Percentiles rank a stretch among this genome's conserved stretches.
phyloP scores from a whole-genome alignment of 2,888 invertebrate species.

The Drosophila kambysellisi region DNA sequence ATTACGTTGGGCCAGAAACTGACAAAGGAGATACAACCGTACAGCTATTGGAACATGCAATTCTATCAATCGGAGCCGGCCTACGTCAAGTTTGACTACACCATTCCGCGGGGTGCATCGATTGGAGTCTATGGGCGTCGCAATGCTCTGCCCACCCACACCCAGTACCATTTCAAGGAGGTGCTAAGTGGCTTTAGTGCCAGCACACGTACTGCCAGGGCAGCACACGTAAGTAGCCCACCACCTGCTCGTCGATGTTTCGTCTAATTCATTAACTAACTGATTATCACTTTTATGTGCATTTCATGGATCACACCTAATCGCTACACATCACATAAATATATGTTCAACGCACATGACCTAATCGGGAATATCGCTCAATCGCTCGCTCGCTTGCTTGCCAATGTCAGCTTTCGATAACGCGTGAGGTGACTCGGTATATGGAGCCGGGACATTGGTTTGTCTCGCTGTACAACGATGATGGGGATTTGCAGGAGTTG shows the following conservation, averaged over 20 bases:
- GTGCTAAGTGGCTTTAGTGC: slow-evolving; percentile 96
- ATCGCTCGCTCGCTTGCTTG: slow-evolving; percentile 7
- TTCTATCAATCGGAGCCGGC: slow-evolving; percentile 97
- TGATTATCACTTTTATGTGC: slow-evolving; percentile 57
- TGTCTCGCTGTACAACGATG: slow-evolving; percentile 97
- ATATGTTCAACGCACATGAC: slow-evolving; percentile 5
- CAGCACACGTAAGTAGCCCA: slow-evolving; percentile 92
- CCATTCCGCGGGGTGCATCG: slow-evolving; percentile 95
- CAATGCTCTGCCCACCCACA: slow-evolving; percentile 97
- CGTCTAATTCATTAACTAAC: slow-evolving; percentile 51
- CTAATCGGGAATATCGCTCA: background rate
- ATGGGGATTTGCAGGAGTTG: slow-evolving; percentile 95
- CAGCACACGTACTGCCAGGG: slow-evolving; percentile 92
- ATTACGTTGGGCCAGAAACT: slow-evolving; percentile 94
- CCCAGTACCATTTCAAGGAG: slow-evolving; percentile 98
- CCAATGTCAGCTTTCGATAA: slow-evolving; percentile 88
- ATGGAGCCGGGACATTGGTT: slow-evolving; percentile 99
- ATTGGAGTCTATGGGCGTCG: slow-evolving; percentile 97
- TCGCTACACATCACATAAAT: slow-evolving; percentile 11
- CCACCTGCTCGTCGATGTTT: slow-evolving; percentile 17
- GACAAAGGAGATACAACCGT: slow-evolving; percentile 95
- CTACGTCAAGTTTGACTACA: slow-evolving; percentile 97
- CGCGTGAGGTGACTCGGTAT: slow-evolving; percentile 96
- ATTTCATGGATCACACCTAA: slow-evolving; percentile 41
- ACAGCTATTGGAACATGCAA: slow-evolving; percentile 99